These are phyloP conservation scores for Bicyclus anynana DNA, from an alignment of 1,140 invertebrate genomes.

Conservation along the genomic window DNA sequence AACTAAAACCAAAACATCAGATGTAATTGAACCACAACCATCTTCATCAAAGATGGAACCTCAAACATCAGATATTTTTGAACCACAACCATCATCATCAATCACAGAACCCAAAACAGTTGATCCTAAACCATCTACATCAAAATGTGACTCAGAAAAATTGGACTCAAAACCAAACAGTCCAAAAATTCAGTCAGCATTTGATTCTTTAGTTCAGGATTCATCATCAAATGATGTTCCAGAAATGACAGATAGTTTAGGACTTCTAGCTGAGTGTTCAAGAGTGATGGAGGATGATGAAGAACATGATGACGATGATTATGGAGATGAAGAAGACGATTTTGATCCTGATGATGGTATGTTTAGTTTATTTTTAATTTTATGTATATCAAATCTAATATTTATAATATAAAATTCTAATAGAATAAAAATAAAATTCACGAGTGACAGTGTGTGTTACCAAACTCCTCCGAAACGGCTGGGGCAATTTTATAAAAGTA, in stretches of 20 bases:
- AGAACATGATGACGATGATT: constrained; percentile 55
- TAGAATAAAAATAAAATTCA: no score
- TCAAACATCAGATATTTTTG: background rate
- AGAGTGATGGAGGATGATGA: constrained; percentile 56
- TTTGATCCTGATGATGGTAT: constrained; percentile 57
- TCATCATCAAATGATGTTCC: constrained; percentile 25
- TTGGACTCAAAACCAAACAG: background rate
- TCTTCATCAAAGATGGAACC: background rate
- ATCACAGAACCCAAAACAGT: no score
- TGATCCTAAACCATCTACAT: constrained; percentile 28
- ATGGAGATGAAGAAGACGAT: constrained; percentile 63
- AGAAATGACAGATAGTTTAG: constrained; percentile 51
- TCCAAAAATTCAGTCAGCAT: background rate
- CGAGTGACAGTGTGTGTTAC: no score
- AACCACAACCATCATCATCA: background rate
- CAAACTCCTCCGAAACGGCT: no score
- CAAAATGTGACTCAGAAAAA: background rate
- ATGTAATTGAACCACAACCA: background rate
- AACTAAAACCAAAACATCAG: background rate
- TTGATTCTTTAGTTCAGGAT: constrained; percentile 12
- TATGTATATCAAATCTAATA: background rate
- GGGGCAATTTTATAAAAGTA: no score
- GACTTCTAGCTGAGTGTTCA: constrained; percentile 53
- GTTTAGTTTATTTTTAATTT: constrained; percentile 28
- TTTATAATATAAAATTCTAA: background rate